Percentiles rank a stretch among this genome's conserved stretches.
Conservation (phyloP, 2,797 vertebrate genomes). For the Mus caroli region DNA sequence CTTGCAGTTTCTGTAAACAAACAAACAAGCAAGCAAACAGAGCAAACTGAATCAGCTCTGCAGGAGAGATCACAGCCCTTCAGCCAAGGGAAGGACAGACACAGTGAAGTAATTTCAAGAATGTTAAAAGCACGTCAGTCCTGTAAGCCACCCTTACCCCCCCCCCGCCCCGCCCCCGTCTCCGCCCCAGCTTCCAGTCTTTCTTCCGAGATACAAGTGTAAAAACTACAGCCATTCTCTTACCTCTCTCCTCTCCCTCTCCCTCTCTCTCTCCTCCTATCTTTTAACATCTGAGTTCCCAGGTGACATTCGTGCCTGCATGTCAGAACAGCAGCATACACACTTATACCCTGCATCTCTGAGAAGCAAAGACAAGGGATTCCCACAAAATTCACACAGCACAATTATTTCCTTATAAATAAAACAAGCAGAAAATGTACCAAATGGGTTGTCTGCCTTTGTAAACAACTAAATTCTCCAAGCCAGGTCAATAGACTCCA, state of each 20-base stretch:
- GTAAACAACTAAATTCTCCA: constrained; percentile 38
- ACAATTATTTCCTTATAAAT: constrained; percentile 53
- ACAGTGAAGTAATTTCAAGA: not conserved
- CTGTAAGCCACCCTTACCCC: not conserved
- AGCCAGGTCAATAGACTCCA: not conserved
- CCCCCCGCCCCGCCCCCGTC: no score
- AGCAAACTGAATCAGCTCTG: not conserved
- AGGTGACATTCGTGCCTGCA: not conserved
- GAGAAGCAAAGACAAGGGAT: not conserved
- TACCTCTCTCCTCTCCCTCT: not conserved
- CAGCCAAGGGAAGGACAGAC: not conserved
- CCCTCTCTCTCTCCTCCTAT: not conserved
- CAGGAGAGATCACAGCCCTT: not conserved
- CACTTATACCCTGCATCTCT: not conserved
- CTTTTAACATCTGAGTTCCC: not conserved
- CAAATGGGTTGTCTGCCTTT: constrained; percentile 26
- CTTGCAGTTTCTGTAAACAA: constrained; percentile 15
- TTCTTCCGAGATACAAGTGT: not conserved
- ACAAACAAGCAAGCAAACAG: not conserved
- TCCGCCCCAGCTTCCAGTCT: not conserved
- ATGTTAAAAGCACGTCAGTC: constrained; percentile 13
- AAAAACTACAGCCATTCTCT: not conserved
- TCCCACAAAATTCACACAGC: not conserved
- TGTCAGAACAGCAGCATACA: not conserved
- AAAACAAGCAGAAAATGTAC: constrained; percentile 6